phyloP scores from a whole-genome alignment of 2,113 vertebrate species.

The Micromys minutus region DNA sequence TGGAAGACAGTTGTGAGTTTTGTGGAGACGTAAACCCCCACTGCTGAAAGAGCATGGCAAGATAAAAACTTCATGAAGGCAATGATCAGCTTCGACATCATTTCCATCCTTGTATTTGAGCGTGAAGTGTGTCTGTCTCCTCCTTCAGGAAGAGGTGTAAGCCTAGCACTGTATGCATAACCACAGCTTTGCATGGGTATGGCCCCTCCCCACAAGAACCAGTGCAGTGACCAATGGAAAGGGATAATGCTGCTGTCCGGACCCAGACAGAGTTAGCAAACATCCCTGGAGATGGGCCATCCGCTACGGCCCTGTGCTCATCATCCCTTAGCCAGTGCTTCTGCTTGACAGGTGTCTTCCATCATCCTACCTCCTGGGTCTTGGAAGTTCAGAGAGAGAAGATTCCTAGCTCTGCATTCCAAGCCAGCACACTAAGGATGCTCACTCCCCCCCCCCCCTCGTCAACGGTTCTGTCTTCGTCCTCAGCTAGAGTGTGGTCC shows the following conservation, averaged over 20 bases:
- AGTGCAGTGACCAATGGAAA: not conserved
- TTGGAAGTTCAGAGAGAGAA: not conserved
- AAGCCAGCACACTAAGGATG: rapidly evolving
- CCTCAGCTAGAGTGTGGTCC: not conserved
- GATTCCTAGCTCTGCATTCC: not conserved
- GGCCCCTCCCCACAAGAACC: not conserved
- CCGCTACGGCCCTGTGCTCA: not conserved
- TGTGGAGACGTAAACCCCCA: not conserved
- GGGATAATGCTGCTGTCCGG: not conserved
- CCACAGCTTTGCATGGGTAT: no score
- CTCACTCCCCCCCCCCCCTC: not conserved
- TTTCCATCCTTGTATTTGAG: not conserved
- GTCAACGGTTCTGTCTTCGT: not conserved
- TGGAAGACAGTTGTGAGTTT: not conserved
- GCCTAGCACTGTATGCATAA: not conserved
- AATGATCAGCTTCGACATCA: not conserved
- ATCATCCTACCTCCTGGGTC: not conserved
- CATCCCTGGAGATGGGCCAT: rapidly evolving
- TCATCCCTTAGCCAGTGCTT: not conserved
- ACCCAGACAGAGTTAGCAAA: not conserved
- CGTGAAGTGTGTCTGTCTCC: not conserved
- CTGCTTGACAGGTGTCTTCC: not conserved
- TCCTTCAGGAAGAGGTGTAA: not conserved
- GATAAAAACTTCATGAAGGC: not conserved
- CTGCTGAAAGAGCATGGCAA: not conserved